Evolutionary conservation across 1,140 invertebrate species (phyloP).

Genomic region (Cyclargus thomasi): DNA sequence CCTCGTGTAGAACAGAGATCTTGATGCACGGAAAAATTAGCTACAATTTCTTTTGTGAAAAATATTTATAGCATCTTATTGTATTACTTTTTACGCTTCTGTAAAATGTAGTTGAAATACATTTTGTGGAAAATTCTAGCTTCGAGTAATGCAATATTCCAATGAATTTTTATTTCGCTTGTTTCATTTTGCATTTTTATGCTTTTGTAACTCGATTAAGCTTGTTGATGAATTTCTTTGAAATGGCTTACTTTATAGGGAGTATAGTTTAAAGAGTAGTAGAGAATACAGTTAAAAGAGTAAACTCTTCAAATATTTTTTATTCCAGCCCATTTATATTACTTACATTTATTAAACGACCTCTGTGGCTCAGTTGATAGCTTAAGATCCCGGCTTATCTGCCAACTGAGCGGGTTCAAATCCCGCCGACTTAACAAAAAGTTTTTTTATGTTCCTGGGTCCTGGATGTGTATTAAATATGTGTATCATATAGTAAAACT

Average conservation of each 20-base stretch:
- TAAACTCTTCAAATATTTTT: too few relatives aligned
- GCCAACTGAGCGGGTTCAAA: too few relatives aligned
- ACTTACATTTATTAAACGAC: too few relatives aligned
- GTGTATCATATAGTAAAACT: too few relatives aligned
- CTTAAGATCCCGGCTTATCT: too few relatives aligned
- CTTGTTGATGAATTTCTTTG: background rate
- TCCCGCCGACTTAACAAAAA: too few relatives aligned
- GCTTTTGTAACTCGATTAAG: background rate
- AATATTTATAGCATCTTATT: constrained; percentile 13
- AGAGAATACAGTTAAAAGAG: too few relatives aligned
- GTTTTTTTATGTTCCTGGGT: too few relatives aligned
- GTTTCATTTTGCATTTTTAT: background rate
- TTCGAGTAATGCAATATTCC: constrained; percentile 8
- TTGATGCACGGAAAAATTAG: constrained; percentile 18
- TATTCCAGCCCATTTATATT: too few relatives aligned
- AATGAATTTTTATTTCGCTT: constrained; percentile 1
- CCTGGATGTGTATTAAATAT: too few relatives aligned
- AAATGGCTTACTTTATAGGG: background rate
- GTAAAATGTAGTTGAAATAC: constrained; percentile 9
- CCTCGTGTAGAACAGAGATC: constrained; percentile 22
- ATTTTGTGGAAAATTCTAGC: constrained; percentile 8
- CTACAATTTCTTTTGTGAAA: constrained; percentile 5
- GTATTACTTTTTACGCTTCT: constrained; percentile 8
- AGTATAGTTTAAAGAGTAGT: too few relatives aligned
- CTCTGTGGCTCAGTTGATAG: too few relatives aligned